These are phyloP conservation scores for Eulemur rufifrons DNA, from an alignment of 2,113 vertebrate genomes.

Conservation along the genomic window DNA sequence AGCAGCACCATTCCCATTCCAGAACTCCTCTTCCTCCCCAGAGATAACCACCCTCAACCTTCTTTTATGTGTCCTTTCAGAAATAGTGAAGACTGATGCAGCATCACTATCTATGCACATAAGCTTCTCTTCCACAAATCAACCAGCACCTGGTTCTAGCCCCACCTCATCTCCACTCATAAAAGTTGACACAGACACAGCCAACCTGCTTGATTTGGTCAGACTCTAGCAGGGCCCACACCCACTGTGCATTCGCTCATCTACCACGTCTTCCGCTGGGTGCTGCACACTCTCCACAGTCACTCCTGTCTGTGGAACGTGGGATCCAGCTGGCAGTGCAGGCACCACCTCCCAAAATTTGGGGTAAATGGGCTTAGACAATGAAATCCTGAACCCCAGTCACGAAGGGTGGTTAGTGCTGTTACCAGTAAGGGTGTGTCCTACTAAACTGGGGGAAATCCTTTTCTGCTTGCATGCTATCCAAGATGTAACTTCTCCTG, in stretches of 20 bases:
- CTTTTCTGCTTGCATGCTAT: neutral
- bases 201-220: neutral
- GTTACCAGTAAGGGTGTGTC: neutral
- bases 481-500: neutral
- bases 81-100: neutral
- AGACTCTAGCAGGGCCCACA: neutral
- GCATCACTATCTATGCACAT: rapidly evolving
- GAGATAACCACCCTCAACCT: neutral
- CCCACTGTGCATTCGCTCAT: neutral
- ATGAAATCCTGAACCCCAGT: neutral
- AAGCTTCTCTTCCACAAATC: neutral
- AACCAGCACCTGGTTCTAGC: no score
- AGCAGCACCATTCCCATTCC: neutral
- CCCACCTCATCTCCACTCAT: neutral
- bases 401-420: neutral
- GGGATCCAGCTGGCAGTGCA: neutral
- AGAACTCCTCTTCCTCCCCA: neutral
- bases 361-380: neutral
- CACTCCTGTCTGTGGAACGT: neutral
- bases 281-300: neutral
- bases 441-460: neutral
- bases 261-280: neutral
- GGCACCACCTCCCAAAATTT: no score
- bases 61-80: neutral
- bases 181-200: neutral